Base-by-base conservation (phyloP, 2,113 vertebrate genomes). In the Prunella himalayana region DNA sequence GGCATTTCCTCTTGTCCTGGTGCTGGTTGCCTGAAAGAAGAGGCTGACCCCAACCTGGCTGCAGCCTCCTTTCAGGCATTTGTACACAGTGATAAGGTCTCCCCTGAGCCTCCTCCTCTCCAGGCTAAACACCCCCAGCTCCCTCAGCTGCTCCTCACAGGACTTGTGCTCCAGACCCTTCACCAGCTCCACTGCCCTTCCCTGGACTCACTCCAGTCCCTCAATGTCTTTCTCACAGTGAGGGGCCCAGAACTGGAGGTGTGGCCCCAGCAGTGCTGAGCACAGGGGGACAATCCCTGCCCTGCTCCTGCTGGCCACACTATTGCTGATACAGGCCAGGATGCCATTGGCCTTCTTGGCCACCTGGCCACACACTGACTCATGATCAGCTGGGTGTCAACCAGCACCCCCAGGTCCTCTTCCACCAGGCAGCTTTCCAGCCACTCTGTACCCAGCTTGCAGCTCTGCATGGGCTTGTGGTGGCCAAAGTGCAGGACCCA, bases 31-130 rank as follows among this genome's bases (percentile, higher is more conserved):
- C 22, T 11, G 35, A 15, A 17, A 49, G 42, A 59, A 65, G 44
- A 59, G 27, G 27, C 33, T 0, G 0, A 44, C 10, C 11, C 27
- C 8, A 10, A 20, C 10, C 6, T 6, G 5, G 21, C 22, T 42
- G 10, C 35, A 57, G 2, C 3, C 37, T 57, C 31, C 8, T 73
- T 35, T 44, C 33, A 14, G 15, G 44, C 13, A 42, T 3, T 1
- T 71, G 24, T 7, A 64, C n/a, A n/a, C 10, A 41, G 41, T 0
- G 3, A 2, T 12, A 2, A 39, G 14, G 3, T n/a, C 18, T 84
- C 4, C 49, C 9, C 22, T 27, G 69, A 83, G 18, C 49, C n/a
- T 64, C 49, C 49, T 37, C 6, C 13, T 7, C 33, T 72, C 33
- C 57, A 54, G 22, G 41, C 9, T 18, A 6, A 45, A 39, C n/a